phyloP scores from a whole-genome alignment of 1,140 invertebrate species.

The Drosophila mayri region DNA sequence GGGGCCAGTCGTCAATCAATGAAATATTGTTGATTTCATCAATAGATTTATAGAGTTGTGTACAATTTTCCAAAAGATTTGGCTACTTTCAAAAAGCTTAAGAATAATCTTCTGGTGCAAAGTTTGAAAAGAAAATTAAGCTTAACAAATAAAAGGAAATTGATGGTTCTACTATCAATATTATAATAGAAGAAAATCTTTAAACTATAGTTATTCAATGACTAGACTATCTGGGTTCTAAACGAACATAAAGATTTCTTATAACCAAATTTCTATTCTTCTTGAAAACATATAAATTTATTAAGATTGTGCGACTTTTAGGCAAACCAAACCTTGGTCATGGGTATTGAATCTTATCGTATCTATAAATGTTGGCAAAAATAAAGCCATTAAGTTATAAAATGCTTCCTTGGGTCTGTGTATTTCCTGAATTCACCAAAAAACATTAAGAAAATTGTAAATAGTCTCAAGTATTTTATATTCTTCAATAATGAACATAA shows the following conservation, averaged over 20 bases:
- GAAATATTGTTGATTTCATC: not conserved
- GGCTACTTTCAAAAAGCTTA: too few species aligned
- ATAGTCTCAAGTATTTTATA: not conserved
- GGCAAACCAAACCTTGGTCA: not conserved
- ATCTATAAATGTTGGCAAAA: not conserved
- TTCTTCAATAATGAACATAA: not conserved
- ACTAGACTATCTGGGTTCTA: too few species aligned
- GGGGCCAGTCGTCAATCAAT: not conserved
- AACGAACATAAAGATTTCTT: not conserved
- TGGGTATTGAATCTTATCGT: not conserved
- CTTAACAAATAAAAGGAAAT: not conserved
- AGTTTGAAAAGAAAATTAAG: too few species aligned
- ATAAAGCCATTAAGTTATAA: slow-evolving; percentile 3
- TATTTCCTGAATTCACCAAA: not conserved
- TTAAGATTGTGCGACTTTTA: not conserved
- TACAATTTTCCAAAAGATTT: not conserved
- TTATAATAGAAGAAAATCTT: too few species aligned
- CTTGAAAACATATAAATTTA: not conserved
- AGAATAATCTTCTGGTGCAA: too few species aligned
- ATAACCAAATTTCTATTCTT: too few species aligned
- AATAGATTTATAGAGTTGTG: not conserved
- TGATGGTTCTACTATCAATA: too few species aligned
- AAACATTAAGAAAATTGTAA: not conserved
- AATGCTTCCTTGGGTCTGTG: not conserved
- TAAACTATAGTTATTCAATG: too few species aligned